Evolutionary conservation across 2,797 vertebrate genomes (phyloP).

Genomic region (Xenops minutus): DNA sequence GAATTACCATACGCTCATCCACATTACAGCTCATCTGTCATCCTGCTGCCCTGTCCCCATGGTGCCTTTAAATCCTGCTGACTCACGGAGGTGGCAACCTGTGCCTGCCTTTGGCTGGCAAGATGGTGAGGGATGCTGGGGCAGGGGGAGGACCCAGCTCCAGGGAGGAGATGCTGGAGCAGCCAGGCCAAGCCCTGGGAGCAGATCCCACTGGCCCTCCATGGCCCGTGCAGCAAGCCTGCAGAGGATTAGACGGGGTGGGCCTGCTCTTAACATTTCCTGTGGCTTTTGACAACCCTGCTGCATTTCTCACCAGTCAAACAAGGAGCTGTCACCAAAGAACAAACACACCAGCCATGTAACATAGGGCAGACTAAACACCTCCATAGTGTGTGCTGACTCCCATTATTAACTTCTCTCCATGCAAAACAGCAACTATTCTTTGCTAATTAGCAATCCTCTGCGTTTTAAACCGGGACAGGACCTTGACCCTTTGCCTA

Average conservation of each 20-base stretch:
- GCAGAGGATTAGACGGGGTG: accelerated
- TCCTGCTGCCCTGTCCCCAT: neutral
- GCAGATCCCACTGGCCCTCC: neutral
- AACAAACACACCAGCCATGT: neutral
- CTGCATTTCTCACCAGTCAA: neutral
- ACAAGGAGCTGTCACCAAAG: accelerated
- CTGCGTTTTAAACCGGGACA: conserved; percentile 46
- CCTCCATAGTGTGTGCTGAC: neutral
- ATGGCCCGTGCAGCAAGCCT: accelerated
- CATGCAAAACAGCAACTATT: neutral
- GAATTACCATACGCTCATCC: conserved; percentile 19
- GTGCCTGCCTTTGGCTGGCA: accelerated
- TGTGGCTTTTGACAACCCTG: neutral
- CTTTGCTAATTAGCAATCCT: conserved; percentile 55
- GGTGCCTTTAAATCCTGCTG: conserved; percentile 8
- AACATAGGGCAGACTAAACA: neutral
- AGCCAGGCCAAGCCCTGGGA: neutral
- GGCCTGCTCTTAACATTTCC: neutral
- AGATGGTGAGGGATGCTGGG: accelerated
- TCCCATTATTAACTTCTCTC: neutral
- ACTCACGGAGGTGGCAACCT: neutral
- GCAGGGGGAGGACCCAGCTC: neutral
- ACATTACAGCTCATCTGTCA: neutral
- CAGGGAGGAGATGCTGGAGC: neutral
- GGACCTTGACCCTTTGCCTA: conserved; percentile 58